Base-by-base conservation (phyloP, 2,888 invertebrate species). In the Erebia ligea region DNA sequence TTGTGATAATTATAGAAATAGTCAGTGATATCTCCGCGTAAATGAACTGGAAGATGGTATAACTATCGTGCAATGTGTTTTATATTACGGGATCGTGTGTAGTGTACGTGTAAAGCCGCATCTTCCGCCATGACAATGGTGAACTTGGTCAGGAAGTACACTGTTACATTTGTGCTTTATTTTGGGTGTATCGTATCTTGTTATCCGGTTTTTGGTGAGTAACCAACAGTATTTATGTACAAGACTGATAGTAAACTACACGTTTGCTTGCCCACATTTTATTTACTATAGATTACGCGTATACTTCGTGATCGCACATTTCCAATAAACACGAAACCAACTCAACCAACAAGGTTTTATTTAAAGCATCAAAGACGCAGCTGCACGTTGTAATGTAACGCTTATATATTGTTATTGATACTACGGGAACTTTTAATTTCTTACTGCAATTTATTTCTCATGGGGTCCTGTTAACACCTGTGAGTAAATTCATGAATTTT, bases 81-180 rank as follows among this genome's bases (percentile, higher is more conserved):
- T 74, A 80, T 82, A 79, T 82, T 77, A 78, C 80, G 79, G 74
- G 82, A 79, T 82, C 82, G 76, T 79, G 83, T 82, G 80, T 82
- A 86, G 81, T 87, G 80, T 85, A 80, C 84, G 86, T 89, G 84
- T 87, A 88, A 86, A 82, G 80, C 80, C 79, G 84, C 82, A 81
- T 84, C 86, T 89, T 91, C 91, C 91, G 92, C 91, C 90, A 92
- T 92, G 90, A 92, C 89, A 88, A 92, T 92, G 92, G 86, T 81
- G 82, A 86, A 79, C 85, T 84, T 84, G 78, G 80, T 85, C 84
- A 86, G 87, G 86, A 89, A 86, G 84, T 87, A 84, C 87, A 83
- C 84, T 82, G 85, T 86, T 83, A 84, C 85, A 86, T 82, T 89
- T 86, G 85, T 84, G 82, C 84, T 91, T 80, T 89, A 88, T 91